A percentile compares a stretch with the other conserved stretches of the same genome.
Evolutionary conservation across 1,140 invertebrate genomes (phyloP).

Genomic region (Pararge aegeria): DNA sequence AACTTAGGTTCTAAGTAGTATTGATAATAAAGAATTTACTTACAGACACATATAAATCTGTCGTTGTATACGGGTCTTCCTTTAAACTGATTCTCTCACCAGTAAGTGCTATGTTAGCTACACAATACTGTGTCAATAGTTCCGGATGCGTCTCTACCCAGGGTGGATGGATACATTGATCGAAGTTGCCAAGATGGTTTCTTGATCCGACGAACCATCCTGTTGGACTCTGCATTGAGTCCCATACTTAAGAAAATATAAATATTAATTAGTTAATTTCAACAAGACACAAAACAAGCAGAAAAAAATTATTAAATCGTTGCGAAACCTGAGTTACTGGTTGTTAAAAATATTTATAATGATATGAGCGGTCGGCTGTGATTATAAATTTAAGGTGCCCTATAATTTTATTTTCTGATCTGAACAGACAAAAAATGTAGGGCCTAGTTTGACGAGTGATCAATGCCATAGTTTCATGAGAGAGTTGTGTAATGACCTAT

Average conservation of each 20-base stretch:
- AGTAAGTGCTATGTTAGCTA: neutral
- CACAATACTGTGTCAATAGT: neutral
- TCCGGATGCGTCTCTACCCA: neutral
- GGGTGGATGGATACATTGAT: constrained; percentile 2
- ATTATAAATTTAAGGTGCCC: too few relatives aligned
- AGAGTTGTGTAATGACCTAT: too few relatives aligned
- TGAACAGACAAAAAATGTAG: too few relatives aligned
- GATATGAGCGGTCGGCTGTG: too few relatives aligned
- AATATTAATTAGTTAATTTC: neutral
- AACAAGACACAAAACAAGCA: too few relatives aligned
- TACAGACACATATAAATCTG: neutral
- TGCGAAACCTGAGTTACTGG: too few relatives aligned
- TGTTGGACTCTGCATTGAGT: constrained; percentile 4
- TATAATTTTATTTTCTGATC: too few relatives aligned
- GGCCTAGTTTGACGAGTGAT: too few relatives aligned
- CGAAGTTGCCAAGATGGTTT: neutral
- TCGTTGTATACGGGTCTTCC: neutral
- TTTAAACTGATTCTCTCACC: neutral
- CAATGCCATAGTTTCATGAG: too few relatives aligned
- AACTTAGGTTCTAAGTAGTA: too few relatives aligned
- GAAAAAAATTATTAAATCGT: too few relatives aligned
- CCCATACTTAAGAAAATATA: neutral
- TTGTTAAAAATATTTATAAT: too few relatives aligned
- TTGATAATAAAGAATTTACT: neutral
- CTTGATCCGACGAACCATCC: neutral